phyloP scores from a whole-genome alignment of 2,888 invertebrate species.

The Polylopha cassiicola region DNA sequence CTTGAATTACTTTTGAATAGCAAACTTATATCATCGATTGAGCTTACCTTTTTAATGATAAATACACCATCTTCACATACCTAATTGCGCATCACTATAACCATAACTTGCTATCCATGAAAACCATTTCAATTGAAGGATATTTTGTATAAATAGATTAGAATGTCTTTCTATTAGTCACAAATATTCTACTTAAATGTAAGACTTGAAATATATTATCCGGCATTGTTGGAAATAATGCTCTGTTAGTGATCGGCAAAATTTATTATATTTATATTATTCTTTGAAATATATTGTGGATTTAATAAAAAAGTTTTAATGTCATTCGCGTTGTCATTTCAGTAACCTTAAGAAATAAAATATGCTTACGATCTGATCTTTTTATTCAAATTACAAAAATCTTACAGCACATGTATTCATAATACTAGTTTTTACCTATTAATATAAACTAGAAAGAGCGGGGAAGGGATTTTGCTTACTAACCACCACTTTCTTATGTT shows the following conservation, averaged over 20 bases:
- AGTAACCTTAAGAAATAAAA: slow-evolving; percentile 1
- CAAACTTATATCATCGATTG: slow-evolving; percentile 7
- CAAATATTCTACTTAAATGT: slow-evolving; percentile 44
- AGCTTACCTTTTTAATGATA: not conserved
- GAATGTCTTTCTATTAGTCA: slow-evolving; percentile 38
- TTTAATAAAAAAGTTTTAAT: slow-evolving; percentile 73
- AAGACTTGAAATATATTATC: slow-evolving; percentile 46
- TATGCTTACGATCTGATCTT: no score
- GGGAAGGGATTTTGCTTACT: slow-evolving; percentile 99
- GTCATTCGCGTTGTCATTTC: slow-evolving; percentile 57
- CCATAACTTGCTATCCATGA: slow-evolving; percentile 23
- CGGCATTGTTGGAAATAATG: slow-evolving; percentile 56
- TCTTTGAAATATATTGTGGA: slow-evolving; percentile 75
- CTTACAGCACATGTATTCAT: no score
- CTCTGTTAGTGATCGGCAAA: slow-evolving; percentile 59
- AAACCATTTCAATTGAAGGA: slow-evolving; percentile 29
- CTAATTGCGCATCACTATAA: slow-evolving; percentile 30
- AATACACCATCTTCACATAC: slow-evolving; percentile 7
- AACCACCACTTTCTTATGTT: slow-evolving; percentile 97
- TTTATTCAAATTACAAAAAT: no score
- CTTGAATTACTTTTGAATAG: slow-evolving; percentile 17
- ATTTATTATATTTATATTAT: slow-evolving; percentile 75
- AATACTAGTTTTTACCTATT: slow-evolving; percentile 12
- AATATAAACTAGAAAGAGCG: slow-evolving; percentile 79
- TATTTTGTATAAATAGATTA: slow-evolving; percentile 34